phyloP scores from a whole-genome alignment of 2,113 vertebrate species.

The Leucopsar rothschildi region DNA sequence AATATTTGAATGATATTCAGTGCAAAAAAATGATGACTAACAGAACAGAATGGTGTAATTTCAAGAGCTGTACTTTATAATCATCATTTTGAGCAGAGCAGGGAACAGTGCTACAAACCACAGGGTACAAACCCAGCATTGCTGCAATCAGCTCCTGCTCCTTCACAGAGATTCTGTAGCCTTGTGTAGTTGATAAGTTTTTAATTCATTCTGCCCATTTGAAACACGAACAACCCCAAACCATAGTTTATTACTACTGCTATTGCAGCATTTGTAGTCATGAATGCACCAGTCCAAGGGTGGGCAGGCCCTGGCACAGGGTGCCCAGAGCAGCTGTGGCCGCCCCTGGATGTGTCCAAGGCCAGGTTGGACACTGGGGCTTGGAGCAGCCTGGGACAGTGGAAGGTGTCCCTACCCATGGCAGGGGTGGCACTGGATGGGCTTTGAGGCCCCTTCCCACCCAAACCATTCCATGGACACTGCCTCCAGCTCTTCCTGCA shows the following conservation, averaged over 20 bases:
- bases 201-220: background rate
- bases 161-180: background rate
- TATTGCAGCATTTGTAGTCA: background rate
- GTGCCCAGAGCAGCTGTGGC: background rate
- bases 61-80: background rate
- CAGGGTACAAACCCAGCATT: background rate
- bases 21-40: background rate
- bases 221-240: background rate
- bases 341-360: background rate
- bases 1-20: constrained; percentile 25
- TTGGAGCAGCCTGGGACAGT: background rate
- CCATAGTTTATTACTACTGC: background rate
- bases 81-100: background rate
- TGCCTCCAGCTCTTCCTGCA: background rate
- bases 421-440: accelerated
- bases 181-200: background rate
- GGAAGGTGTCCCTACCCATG: background rate
- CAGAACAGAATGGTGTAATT: background rate
- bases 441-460: background rate
- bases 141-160: background rate
- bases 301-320: background rate
- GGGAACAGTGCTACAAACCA: background rate
- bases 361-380: background rate
- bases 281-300: background rate
- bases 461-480: background rate